Base-by-base conservation (phyloP, 1,140 invertebrate species). In the Caerostris darwini region DNA sequence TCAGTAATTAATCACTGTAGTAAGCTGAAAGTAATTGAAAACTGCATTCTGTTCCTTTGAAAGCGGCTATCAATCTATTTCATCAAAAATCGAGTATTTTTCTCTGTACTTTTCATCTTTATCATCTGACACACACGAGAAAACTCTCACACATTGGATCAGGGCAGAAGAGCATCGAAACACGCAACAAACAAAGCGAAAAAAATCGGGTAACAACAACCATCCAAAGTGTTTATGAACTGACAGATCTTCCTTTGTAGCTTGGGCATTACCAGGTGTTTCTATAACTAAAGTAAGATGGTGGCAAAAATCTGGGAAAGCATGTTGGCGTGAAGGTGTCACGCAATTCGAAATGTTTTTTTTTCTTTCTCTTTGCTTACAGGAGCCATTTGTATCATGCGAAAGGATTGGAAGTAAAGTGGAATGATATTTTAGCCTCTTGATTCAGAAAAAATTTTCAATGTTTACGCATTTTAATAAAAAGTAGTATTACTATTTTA, bases 241-340 rank as follows among this genome's bases (percentile, higher is more conserved):
- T 83, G 82, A 58, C 82, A 83, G 82, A 58, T 58, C 82, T 57
- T 83, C 82, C 56, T 83, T 83, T 83, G 82, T 19, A 19, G 17
- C 56, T 83, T 83, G 82, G 82, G 54, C 82, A 83, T 83, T 83
- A 83, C 82, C 82, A 83, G 82, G 82, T 83, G 82, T 83, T 83
- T 6, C 82, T 57, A 58, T 58, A 83, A 83, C 82, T 58, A 83
- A 83, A 83, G 82, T 58, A 57, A 83, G 82, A 57, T n/a, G 12
- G 7, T 56, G 17, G 56, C 57, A 83, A 34, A 83, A 56, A 83
- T 58, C 56, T 58, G 82, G 5, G 82, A 58, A 83, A 57, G 54
- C 82, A 58, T 50, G 71, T 56, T 83, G 53, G 56, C 56, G 54
- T n/a, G 82, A 6, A 56, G 82, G 56, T 83, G 82, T 83, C 82